Conservation (phyloP, 2,113 vertebrate species). For the Mola mola region DNA sequence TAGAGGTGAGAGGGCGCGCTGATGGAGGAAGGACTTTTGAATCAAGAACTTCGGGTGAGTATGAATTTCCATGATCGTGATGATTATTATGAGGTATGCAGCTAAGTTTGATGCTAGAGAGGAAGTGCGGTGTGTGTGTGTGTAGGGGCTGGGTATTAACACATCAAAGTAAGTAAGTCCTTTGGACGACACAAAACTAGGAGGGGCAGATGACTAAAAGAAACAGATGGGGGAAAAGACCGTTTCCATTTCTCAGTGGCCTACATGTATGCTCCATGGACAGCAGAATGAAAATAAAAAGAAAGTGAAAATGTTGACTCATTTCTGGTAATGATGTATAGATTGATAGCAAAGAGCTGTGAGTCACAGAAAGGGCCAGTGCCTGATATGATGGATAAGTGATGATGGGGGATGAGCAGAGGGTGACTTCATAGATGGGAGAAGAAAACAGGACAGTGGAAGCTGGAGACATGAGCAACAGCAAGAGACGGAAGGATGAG, state of each 20-base stretch:
- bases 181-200: slow-evolving; percentile 9
- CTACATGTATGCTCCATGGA: slow-evolving; percentile 36
- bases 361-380: slow-evolving; percentile 53
- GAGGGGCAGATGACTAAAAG: slow-evolving; percentile 14
- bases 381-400: slow-evolving; percentile 34
- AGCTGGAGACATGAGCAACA: slow-evolving; percentile 21
- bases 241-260: slow-evolving; percentile 13
- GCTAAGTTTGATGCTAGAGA: background rate
- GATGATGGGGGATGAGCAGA: slow-evolving; percentile 29
- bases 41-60: slow-evolving; percentile 79
- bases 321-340: slow-evolving; percentile 38
- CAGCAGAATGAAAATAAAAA: slow-evolving; percentile 2
- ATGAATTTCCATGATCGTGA: slow-evolving; percentile 3
- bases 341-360: slow-evolving; percentile 31
- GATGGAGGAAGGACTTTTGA: slow-evolving; percentile 80
- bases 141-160: background rate
- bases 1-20: slow-evolving; percentile 80
- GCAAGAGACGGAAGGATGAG: slow-evolving; percentile 27
- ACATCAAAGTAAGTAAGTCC: slow-evolving; percentile 13
- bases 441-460: slow-evolving; percentile 3
- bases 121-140: background rate
- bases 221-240: slow-evolving; percentile 27
- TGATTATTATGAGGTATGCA: background rate
- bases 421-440: slow-evolving; percentile 19
- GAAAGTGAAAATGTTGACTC: slow-evolving; percentile 25